These are phyloP conservation scores for Arremon brunneinucha DNA, from an alignment of 2,797 vertebrate species.

Conservation along the genomic window DNA sequence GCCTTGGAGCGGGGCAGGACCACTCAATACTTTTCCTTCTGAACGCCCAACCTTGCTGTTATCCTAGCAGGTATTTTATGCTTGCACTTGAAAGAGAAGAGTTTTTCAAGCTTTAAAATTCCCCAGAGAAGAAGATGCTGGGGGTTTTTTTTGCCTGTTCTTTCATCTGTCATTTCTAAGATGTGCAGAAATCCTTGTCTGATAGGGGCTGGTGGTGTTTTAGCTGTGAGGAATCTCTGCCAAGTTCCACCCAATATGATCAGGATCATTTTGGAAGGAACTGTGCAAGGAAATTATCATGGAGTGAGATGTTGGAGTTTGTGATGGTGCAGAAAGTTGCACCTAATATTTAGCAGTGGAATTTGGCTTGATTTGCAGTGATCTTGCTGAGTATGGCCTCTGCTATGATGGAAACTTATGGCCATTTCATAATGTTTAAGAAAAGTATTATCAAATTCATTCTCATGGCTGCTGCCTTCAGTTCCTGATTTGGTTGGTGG, in stretches of 20 bases:
- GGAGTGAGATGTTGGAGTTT: neutral
- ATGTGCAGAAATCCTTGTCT: neutral
- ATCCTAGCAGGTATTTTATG: neutral
- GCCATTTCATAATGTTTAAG: neutral
- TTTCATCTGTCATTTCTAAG: neutral
- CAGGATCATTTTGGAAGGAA: neutral
- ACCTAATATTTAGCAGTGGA: neutral
- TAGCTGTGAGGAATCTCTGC: neutral
- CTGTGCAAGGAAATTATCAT: neutral
- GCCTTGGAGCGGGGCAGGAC: neutral
- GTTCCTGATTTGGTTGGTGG: neutral
- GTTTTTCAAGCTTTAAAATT: neutral
- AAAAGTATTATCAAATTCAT: too few relatives aligned
- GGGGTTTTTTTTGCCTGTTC: neutral
- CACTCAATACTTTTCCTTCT: neutral
- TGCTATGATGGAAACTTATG: neutral
- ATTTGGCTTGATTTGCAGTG: neutral
- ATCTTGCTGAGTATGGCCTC: neutral
- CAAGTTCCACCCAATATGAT: neutral
- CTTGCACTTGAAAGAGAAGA: neutral
- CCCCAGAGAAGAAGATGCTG: neutral
- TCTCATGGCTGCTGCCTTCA: neutral
- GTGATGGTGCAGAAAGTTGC: neutral
- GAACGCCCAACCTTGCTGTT: neutral
- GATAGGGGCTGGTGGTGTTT: neutral